A percentile compares a stretch with the other conserved stretches of the same genome.
Evolutionary conservation across 2,888 invertebrate genomes (phyloP).

Genomic region (Cosmia trapezina): DNA sequence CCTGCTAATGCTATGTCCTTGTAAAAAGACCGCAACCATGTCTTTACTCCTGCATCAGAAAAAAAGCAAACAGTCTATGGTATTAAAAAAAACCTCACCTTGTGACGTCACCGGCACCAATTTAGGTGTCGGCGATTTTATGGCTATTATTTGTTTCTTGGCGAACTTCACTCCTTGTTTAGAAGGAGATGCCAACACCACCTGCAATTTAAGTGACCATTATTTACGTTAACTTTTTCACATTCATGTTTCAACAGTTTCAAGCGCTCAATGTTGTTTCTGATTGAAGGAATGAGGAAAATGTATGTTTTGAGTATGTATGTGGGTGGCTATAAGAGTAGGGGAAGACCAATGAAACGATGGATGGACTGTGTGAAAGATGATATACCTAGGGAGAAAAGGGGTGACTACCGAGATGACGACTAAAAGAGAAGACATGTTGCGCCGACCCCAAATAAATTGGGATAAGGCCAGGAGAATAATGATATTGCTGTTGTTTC

Average conservation of each 20-base stretch:
- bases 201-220: conserved; percentile 69
- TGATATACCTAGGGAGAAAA: neutral
- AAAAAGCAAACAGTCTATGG: neutral
- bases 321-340: neutral
- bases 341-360: neutral
- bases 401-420: neutral
- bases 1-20: neutral
- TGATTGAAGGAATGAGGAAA: neutral
- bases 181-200: conserved; percentile 84
- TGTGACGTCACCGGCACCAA: conserved; percentile 92
- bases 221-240: neutral
- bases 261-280: neutral
- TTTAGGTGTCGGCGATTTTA: conserved; percentile 93
- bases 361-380: neutral
- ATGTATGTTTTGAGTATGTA: neutral
- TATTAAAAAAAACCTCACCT: conserved; percentile 60
- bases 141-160: conserved; percentile 86
- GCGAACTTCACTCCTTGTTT: conserved; percentile 82
- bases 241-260: neutral
- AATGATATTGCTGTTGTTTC: neutral
- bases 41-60: neutral
- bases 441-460: neutral
- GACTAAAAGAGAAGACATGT: neutral
- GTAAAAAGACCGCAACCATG: neutral
- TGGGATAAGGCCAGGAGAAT: neutral